Conservation (phyloP, 2,113 vertebrate genomes). For the Orientallactaga bullata region DNA sequence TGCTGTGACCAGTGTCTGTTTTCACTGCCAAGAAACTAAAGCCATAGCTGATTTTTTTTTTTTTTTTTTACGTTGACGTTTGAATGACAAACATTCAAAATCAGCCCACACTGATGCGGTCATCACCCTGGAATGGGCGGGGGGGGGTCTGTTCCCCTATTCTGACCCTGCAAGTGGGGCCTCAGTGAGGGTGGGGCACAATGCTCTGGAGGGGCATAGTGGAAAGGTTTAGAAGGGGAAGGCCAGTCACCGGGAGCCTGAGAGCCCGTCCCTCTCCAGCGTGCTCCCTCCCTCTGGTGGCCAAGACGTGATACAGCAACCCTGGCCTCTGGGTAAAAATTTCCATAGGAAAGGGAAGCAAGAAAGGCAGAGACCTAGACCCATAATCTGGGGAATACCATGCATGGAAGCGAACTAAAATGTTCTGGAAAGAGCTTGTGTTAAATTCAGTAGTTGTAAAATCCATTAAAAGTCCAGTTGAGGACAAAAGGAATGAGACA, state of each 20-base stretch:
- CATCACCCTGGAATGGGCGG: not conserved
- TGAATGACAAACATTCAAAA: not conserved
- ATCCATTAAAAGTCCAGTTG: not conserved
- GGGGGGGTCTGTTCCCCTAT: not conserved
- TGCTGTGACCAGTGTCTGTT: not conserved
- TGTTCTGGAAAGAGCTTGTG: not conserved
- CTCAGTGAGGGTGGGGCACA: not conserved
- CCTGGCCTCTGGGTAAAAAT: not conserved
- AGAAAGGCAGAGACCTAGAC: not conserved
- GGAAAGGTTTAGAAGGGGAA: not conserved
- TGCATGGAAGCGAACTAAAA: not conserved
- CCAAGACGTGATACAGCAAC: conserved; percentile 48
- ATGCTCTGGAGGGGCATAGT: too few relatives aligned
- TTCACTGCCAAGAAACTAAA: not conserved
- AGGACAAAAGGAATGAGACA: not conserved
- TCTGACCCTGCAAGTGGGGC: not conserved
- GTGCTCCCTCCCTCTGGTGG: conserved; percentile 77
- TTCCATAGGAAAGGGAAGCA: not conserved
- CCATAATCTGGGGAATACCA: not conserved
- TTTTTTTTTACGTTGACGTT: not conserved
- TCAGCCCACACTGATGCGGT: not conserved
- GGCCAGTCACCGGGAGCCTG: not conserved
- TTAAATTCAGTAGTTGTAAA: conserved; percentile 41
- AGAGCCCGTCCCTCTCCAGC: not conserved
- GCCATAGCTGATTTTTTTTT: not conserved